Conservation (phyloP, 1,140 invertebrate genomes). For the Arctopsyche grandis region DNA sequence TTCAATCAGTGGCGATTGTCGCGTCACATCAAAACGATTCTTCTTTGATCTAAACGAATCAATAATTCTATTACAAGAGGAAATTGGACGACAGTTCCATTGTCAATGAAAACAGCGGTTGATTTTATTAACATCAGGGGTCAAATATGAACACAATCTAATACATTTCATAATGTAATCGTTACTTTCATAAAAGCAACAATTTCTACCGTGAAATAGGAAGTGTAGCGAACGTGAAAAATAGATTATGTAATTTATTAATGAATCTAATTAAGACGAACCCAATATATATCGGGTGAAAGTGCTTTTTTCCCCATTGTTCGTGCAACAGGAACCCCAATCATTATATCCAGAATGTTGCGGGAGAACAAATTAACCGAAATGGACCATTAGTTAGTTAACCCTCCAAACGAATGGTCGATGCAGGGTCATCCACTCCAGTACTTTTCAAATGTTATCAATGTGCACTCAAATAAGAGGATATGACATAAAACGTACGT, state of each 20-base stretch:
- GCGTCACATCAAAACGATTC: constrained; percentile 13
- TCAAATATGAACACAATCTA: too few relatives aligned
- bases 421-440: neutral
- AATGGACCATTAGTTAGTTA: constrained; percentile 51
- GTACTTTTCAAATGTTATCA: neutral
- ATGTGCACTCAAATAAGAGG: too few relatives aligned
- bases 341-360: constrained; percentile 42
- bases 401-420: constrained; percentile 21
- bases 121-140: too few relatives aligned
- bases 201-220: too few relatives aligned
- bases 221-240: too few relatives aligned
- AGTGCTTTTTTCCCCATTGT: constrained; percentile 9
- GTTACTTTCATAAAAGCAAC: too few relatives aligned
- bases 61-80: neutral
- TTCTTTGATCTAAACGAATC: neutral
- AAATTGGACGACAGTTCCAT: neutral
- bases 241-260: too few relatives aligned
- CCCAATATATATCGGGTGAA: neutral
- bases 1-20: constrained; percentile 5
- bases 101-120: too few relatives aligned
- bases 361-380: constrained; percentile 48
- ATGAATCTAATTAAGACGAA: constrained; percentile 18
- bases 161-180: too few relatives aligned
- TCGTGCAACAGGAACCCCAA: constrained; percentile 19
- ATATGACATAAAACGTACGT: too few relatives aligned